Evolutionary conservation across 2,888 invertebrate species (phyloP), one percentile per base, ranked within the genome.

Genomic region (Leptogaster cylindrica): DNA sequence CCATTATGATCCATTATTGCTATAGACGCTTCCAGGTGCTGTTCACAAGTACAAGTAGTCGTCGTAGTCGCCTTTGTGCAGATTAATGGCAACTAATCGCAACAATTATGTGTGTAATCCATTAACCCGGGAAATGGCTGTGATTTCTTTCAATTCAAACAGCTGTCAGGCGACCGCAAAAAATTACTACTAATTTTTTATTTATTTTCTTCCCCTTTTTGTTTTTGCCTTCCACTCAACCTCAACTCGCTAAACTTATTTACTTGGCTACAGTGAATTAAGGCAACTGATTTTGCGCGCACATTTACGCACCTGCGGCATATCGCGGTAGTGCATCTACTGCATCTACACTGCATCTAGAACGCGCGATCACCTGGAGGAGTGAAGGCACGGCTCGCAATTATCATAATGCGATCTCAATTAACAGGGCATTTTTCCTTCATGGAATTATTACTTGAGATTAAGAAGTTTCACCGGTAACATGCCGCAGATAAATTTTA

Each of bases 321-420:
- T 33, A 52, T 12, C 16, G 31, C 27, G 18, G 18, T 31, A 16
- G 52, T 20, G 46, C 46, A 52, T 51, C 31, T 31, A 14, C 27
- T 10, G 31, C 18, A 31, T 6, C n/a, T 14, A 36, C n/a, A 36
- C 4, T 36, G 27, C 12, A 46, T 4, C 14, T 41, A 41, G 41
- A 41, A 18, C 3, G 8, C 3, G 14, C 27, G 28, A 7, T 12
- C 2, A 23, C 28, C 28, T 14, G 33, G 16, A 52, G 33, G 31
- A 52, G 28, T 27, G n/a, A 33, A 52, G 31, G 33, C 52, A 52
- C 33, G 33, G 52, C 31, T 14, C 33, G 33, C 52, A 52, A 52
- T 52, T 52, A 52, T 52, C 52, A 33, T 52, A 52, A 52, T 52
- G 16, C 33, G 52, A 52, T 52, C 52, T 52, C 33, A 52, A 52